Evolutionary conservation across 1,140 invertebrate genomes (phyloP), one percentile per base, ranked within the genome.

Genomic region (Drosophila parvula): DNA sequence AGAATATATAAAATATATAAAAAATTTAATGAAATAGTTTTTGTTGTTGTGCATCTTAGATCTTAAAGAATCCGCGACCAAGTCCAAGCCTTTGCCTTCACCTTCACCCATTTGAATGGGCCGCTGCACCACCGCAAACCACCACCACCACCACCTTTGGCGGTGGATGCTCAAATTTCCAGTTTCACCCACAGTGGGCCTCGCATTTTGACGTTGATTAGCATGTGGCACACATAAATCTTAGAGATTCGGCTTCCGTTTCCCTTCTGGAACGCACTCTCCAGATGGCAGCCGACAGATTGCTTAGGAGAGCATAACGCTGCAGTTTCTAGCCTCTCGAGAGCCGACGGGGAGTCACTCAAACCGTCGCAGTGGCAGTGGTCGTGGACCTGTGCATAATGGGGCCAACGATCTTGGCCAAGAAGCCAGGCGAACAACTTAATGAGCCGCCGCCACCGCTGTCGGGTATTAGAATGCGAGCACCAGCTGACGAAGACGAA

Each of bases 191-290:
- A 60, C 73, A 27, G 62, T 48, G 48, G n/a, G 47, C 50, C 41
- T 78, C 41, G 60, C 73, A 59, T 48, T 77, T 78, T 82, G 79
- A 82, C 75, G 74, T 81, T 85, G 81, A 81, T 85, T 81, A 85
- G 79, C 83, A 86, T 83, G 79, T 88, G 83, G 83, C 83, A 86
- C 78, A 88, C 83, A 89, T 89, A 83, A 79, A 88, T 82, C 76
- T 82, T 18, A 1, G 55, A 71, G 74, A 68, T 62, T 76, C 38
- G 73, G 76, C 83, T 88, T 89, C 85, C 84, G 84, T 88, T 88
- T 89, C 73, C 82, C 83, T 79, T 81, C 71, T 63, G 64, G 61
- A 59, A 79, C 62, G 78, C 70, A 69, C 56, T 67, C 65, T 61
- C 14, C 30, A 59, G 75, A 78, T 70, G 43, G n/a, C 48, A 32